Conservation (phyloP, 2,113 vertebrate genomes). For the Pachycephala philippinensis region DNA sequence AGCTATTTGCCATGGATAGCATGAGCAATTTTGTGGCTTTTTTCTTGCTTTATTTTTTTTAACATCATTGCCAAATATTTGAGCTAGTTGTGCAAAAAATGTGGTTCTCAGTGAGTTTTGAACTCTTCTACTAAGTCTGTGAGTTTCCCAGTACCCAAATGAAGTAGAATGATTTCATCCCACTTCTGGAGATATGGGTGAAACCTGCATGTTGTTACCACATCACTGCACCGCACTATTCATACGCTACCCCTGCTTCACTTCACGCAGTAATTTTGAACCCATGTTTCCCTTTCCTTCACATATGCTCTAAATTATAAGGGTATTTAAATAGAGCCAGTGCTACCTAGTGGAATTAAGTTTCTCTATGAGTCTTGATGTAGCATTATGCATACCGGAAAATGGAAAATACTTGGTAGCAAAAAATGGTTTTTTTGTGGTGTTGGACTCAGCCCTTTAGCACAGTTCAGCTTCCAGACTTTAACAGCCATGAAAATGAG, state of each 20-base stretch:
- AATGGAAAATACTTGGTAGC: not conserved
- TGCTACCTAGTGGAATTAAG: not conserved
- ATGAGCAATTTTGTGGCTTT: not conserved
- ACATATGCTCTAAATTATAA: not conserved
- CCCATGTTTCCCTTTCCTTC: not conserved
- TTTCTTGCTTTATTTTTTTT: not conserved
- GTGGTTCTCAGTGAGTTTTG: not conserved
- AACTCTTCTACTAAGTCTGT: not conserved
- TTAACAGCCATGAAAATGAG: not conserved
- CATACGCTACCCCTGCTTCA: accelerated
- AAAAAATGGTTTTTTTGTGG: accelerated
- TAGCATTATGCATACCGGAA: not conserved
- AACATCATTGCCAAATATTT: not conserved
- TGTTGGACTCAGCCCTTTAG: not conserved
- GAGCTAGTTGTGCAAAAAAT: not conserved
- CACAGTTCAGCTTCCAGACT: not conserved
- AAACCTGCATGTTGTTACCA: not conserved
- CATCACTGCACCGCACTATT: accelerated
- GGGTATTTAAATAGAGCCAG: not conserved
- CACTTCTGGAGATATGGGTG: not conserved
- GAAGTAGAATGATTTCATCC: not conserved
- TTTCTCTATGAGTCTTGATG: not conserved
- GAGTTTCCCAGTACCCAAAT: not conserved
- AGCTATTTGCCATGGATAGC: not conserved
- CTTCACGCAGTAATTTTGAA: not conserved